phyloP scores from a whole-genome alignment of 2,797 vertebrate species.

The Natrix natrix region DNA sequence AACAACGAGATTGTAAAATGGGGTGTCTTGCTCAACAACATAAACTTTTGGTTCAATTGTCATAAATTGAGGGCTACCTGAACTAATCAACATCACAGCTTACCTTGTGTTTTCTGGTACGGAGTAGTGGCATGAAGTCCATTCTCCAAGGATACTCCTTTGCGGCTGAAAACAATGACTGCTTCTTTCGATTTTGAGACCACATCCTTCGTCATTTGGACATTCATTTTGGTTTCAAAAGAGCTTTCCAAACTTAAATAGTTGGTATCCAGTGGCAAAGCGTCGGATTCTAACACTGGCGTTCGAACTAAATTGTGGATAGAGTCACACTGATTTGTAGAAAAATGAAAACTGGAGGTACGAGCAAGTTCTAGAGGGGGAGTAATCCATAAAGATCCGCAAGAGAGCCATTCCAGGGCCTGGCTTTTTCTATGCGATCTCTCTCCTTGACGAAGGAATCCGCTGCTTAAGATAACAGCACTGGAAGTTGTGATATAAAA shows the following conservation, averaged over 20 bases:
- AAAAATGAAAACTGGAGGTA: background rate
- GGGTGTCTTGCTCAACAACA: background rate
- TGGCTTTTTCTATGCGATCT: background rate
- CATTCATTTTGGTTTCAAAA: slow-evolving; percentile 33
- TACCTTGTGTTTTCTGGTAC: slow-evolving; percentile 8
- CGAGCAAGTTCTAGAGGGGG: slow-evolving; percentile 10
- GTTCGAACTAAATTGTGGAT: background rate
- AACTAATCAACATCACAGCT: background rate
- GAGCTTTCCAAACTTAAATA: background rate
- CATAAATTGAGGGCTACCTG: background rate
- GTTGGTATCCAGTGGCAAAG: background rate
- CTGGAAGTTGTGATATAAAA: background rate
- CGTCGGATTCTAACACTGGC: background rate
- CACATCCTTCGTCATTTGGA: background rate
- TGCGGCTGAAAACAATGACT: background rate
- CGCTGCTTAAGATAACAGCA: background rate
- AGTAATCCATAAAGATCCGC: background rate
- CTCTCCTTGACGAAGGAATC: background rate
- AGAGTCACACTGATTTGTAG: background rate
- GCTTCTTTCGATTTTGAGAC: background rate
- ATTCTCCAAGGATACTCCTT: slow-evolving; percentile 13
- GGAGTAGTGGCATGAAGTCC: slow-evolving; percentile 25
- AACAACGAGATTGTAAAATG: background rate
- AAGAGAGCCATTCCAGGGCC: background rate
- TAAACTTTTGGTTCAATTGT: background rate